phyloP scores from a whole-genome alignment of 1,140 invertebrate genomes.

The Melanaphis sacchari region DNA sequence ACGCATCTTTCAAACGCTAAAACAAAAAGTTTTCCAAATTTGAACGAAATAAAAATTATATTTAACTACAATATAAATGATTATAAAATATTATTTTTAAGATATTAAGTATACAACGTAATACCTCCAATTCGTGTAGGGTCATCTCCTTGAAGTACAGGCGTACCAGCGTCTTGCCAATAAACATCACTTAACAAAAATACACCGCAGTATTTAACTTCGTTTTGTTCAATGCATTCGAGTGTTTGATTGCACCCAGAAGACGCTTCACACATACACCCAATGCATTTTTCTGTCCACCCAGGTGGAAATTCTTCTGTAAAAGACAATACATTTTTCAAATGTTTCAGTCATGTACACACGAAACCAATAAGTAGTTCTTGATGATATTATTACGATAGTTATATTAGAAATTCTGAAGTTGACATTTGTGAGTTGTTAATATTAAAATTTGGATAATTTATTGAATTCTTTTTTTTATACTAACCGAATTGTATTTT shows the following conservation, averaged over 20 bases:
- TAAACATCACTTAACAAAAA: slow-evolving; percentile 61
- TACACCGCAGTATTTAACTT: slow-evolving; percentile 61
- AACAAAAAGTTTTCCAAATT: slow-evolving; percentile 50
- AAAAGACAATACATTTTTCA: background rate
- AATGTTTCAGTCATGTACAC: background rate
- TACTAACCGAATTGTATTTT: background rate
- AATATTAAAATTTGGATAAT: background rate
- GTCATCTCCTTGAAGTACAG: slow-evolving; percentile 60
- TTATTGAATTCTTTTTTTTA: background rate
- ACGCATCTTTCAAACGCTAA: slow-evolving; percentile 67
- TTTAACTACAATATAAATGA: background rate
- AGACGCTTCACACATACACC: slow-evolving; percentile 62
- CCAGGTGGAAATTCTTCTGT: slow-evolving; percentile 56
- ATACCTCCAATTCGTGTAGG: slow-evolving; percentile 59
- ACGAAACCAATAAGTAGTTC: background rate
- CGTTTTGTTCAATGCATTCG: slow-evolving; percentile 59
- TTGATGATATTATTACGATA: background rate
- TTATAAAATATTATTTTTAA: background rate
- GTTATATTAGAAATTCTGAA: background rate
- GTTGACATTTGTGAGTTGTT: background rate
- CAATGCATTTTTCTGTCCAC: slow-evolving; percentile 61
- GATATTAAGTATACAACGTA: background rate
- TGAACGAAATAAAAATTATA: background rate
- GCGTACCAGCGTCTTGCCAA: slow-evolving; percentile 61
- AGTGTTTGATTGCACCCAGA: slow-evolving; percentile 62